A percentile compares a stretch with the other conserved stretches of the same genome.
phyloP scores from a whole-genome alignment of 35 echinoderm and acorn worm genomes.

The Diadema setosum region DNA sequence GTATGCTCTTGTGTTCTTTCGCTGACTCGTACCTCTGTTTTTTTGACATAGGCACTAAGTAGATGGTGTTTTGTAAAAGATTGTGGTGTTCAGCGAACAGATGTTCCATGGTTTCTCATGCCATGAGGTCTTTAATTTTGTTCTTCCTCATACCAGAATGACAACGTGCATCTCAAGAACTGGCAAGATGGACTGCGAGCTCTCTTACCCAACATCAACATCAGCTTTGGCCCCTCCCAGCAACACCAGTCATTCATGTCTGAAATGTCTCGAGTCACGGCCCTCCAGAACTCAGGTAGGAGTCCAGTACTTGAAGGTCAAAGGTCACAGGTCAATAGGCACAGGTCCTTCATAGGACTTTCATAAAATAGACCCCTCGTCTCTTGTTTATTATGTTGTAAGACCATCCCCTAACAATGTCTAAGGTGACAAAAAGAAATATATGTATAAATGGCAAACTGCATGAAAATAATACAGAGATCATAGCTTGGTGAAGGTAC shows the following conservation, averaged over 20 bases:
- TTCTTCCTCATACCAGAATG: not conserved
- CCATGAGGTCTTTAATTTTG: not conserved
- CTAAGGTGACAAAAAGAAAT: not conserved
- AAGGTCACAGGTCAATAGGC: not conserved
- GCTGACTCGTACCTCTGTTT: not conserved
- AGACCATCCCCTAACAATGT: not conserved
- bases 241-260: slow-evolving; percentile 17
- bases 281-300: not conserved
- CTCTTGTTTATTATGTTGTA: too few relatives aligned
- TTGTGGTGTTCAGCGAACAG: not conserved
- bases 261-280: slow-evolving; percentile 20
- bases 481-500: too few relatives aligned
- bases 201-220: slow-evolving; percentile 88
- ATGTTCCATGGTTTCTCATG: not conserved
- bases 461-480: not conserved
- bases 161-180: slow-evolving; percentile 48
- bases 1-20: not conserved
- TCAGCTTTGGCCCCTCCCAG: slow-evolving; percentile 59
- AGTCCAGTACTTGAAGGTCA: not conserved
- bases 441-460: not conserved
- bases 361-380: too few relatives aligned
- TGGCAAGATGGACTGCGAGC: slow-evolving; percentile 86
- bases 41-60: not conserved
- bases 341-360: too few relatives aligned
- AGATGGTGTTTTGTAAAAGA: not conserved